These are phyloP conservation scores for Megalonaias nervosa DNA, from an alignment of 1,140 invertebrate species.

Conservation along the genomic window DNA sequence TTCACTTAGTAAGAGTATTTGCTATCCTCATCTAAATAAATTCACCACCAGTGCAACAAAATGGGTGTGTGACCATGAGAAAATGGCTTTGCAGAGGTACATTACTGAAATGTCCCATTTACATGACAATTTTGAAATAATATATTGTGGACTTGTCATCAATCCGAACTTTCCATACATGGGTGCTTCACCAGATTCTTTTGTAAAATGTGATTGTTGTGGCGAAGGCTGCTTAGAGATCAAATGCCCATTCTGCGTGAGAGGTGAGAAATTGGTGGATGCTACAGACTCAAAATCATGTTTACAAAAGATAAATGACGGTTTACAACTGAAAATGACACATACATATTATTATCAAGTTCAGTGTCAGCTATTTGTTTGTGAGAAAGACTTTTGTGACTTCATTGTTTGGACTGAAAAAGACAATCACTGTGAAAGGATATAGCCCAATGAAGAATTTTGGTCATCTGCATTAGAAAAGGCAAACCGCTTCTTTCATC, in stretches of 20 bases:
- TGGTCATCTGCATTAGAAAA: not conserved
- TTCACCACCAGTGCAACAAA: no score
- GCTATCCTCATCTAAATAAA: no score
- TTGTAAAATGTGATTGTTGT: not conserved
- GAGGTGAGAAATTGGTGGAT: not conserved
- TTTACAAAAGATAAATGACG: no score
- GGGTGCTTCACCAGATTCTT: not conserved
- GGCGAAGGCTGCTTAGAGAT: not conserved
- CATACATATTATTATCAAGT: not conserved
- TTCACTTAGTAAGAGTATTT: no score
- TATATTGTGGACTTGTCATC: not conserved
- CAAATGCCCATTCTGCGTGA: not conserved
- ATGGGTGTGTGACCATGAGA: no score
- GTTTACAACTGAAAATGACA: not conserved
- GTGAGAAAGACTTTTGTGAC: not conserved
- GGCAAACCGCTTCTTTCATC: not conserved
- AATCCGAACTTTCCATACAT: not conserved
- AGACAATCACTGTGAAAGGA: not conserved
- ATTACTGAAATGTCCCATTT: no score
- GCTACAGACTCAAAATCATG: not conserved
- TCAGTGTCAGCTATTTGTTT: not conserved
- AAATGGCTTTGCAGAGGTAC: no score
- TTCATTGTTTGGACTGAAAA: not conserved
- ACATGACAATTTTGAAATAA: no score
- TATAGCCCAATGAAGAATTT: not conserved